Base-by-base conservation (phyloP, 1,140 invertebrate species). In the Drosophila nannoptera region DNA sequence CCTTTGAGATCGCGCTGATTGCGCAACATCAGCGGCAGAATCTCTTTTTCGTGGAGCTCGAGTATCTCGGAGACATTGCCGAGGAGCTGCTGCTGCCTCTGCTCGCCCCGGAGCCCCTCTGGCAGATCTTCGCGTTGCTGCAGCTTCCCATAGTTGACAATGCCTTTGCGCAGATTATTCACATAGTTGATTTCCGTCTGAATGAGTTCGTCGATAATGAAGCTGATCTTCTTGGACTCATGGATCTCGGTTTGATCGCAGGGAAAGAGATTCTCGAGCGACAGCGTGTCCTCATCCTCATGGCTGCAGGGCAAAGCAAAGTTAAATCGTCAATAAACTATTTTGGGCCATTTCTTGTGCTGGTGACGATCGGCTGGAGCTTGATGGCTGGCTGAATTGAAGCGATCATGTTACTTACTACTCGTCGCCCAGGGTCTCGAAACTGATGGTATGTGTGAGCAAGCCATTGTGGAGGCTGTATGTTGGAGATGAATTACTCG, bases 151-250 rank as follows among this genome's bases (percentile, higher is more conserved):
- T 90, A 90, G 68, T 89, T 88, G 36, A 50, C 38, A 7, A 90
- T 29, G 0, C 89, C 89, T 36, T 81, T 86, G 38, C 75, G 78
- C 38, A 90, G 58, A 64, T 87, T 87, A 8, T 83, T 82, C 7
- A 90, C 83, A 61, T 90, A 90, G 60, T 87, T 90, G 12, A 78
- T 80, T 61, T 90, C 89, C 14, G 89, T 90, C 49, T 89, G 77
- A 45, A 89, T 75, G 6, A 90, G 69, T 43, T 90, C 89, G 48
- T 89, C 82, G 11, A 90, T 87, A 5, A 89, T 90, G 32, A 81
- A 89, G 42, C 86, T 86, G 5, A 89, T 89, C 63, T 89, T 88
- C 31, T 87, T 87, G 2, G 87, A 88, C 16, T 78, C 87, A 64
- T 89, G 87, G 45, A 89, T 87, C 43, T 89, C 87, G n/a, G 75